Percentiles rank a stretch among this genome's conserved stretches.
phyloP scores from a whole-genome alignment of 2,113 vertebrate species.

The Pyrgilauda ruficollis region DNA sequence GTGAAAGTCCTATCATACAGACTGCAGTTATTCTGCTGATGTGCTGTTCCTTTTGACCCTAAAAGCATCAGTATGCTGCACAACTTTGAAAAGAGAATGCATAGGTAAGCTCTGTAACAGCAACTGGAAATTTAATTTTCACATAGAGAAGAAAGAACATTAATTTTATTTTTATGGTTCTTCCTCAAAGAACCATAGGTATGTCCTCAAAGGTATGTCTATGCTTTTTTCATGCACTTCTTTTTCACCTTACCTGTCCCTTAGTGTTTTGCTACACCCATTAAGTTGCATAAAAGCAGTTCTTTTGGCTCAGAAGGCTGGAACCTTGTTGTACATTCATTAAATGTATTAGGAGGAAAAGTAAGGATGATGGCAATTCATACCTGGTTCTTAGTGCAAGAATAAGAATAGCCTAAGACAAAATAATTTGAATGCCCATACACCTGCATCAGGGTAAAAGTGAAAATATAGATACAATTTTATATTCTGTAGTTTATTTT shows the following conservation, averaged over 20 bases:
- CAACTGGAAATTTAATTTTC: background rate
- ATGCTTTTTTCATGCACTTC: background rate
- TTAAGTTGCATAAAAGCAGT: background rate
- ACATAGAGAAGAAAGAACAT: background rate
- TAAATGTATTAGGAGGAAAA: background rate
- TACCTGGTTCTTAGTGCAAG: background rate
- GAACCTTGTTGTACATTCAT: background rate
- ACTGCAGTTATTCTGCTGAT: background rate
- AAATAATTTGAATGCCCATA: background rate
- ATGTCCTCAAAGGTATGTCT: background rate
- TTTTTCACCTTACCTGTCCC: background rate
- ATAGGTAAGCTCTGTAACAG: background rate
- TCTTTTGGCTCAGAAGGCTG: background rate
- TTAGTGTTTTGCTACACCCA: background rate
- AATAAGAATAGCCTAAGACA: background rate
- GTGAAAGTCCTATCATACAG: background rate
- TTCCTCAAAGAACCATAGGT: background rate
- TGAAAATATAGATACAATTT: background rate
- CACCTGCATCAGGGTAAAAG: background rate
- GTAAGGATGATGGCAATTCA: background rate
- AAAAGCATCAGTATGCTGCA: background rate
- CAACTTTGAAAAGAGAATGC: background rate
- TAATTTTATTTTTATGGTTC: background rate
- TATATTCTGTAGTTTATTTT: background rate
- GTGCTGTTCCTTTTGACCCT: background rate